Base-by-base conservation (phyloP, 2,797 vertebrate genomes). In the Pangasius krempfi region DNA sequence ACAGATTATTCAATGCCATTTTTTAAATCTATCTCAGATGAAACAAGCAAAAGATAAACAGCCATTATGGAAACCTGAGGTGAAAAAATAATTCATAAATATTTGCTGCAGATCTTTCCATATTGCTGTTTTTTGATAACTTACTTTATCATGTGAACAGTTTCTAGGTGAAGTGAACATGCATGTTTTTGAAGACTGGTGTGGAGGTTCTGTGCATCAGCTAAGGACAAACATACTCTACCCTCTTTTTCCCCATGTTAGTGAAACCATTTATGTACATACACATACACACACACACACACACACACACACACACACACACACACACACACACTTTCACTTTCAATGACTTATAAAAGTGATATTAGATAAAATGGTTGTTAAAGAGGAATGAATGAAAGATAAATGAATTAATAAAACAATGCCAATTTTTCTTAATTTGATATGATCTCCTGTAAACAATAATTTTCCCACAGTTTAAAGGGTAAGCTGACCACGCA, bases 161-260 rank as follows among this genome's bases (percentile, higher is more conserved):
- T 52, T 62, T 84, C n/a, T 44, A 68, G 87, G 87, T 16, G 18
- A 84, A n/a, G 87, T 8, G 13, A 88, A 88, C 80, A 54, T 88
- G 54, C 87, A 88, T 64, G 70, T 78, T 83, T 88, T 88, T 78
- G 81, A 88, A 60, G 87, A 88, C 81, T 88, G 87, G 87, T 88
- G 87, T 84, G 87, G 81, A 54, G 30, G 44, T 40, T 84, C 87
- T 12, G 56, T 78, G 13, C 58, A 44, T 27, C 81, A 88, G 30
- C 30, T 88, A 25, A 84, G 70, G 33, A 30, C 25, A 10, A 64
- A 84, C 1, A 12, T 76, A 22, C 47, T 84, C 58, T 88, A 52
- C 47, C 87, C 87, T 52, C 70, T 84, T 2, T 88, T 66, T n/a
- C 81, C 87, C 14, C 87, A 88, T 76, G 81, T 88, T 6, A 78